Percentiles rank a stretch among this genome's conserved stretches.
These are phyloP conservation scores for Kryptopterus vitreolus DNA, from an alignment of 2,797 vertebrate genomes.

Conservation along the genomic window DNA sequence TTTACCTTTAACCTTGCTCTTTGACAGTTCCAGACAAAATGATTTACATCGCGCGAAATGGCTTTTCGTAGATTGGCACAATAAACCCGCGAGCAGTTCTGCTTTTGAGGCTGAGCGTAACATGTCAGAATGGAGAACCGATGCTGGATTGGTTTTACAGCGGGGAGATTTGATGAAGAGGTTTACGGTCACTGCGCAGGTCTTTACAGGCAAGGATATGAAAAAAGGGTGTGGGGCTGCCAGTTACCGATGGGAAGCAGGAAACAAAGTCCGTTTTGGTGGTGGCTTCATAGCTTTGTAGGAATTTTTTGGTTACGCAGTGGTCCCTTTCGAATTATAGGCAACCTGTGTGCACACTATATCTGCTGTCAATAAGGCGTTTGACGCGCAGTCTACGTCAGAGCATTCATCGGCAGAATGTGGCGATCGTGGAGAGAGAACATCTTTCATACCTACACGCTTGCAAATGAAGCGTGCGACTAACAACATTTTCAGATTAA, in stretches of 20 bases:
- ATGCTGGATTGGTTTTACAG: constrained; percentile 21
- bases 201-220: constrained; percentile 6
- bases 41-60: not conserved
- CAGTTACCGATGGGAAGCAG: constrained; percentile 4
- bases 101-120: constrained; percentile 29
- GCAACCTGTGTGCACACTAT: not conserved
- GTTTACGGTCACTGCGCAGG: constrained; percentile 9
- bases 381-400: not conserved
- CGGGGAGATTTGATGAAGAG: constrained; percentile 18
- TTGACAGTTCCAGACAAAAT: not conserved
- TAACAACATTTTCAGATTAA: constrained; percentile 8
- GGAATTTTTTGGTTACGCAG: not conserved
- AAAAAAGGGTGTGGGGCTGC: not conserved
- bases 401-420: not conserved
- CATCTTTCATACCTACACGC: not conserved
- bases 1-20: not conserved
- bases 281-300: not conserved
- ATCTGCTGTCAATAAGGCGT: not conserved
- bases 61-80: not conserved
- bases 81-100: constrained; percentile 12
- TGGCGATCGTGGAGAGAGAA: not conserved
- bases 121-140: constrained; percentile 18
- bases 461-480: constrained; percentile 17
- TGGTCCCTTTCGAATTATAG: not conserved
- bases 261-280: constrained; percentile 7